These are phyloP conservation scores for Antedon mediterranea DNA, from an alignment of 53 echinoderm and acorn worm genomes.

Conservation along the genomic window DNA sequence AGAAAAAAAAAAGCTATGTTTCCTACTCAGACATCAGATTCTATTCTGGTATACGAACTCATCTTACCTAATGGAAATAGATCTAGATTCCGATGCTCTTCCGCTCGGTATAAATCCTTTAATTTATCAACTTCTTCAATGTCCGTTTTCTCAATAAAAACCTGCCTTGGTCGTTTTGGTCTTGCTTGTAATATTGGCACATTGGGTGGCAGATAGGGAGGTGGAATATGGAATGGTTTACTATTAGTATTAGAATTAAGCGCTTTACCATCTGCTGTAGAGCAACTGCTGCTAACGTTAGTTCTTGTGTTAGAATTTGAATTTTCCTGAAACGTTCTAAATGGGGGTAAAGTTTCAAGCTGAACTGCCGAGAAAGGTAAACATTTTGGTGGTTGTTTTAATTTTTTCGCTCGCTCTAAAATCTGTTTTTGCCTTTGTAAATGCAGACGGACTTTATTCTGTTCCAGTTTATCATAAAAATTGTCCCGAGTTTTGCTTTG, in stretches of 20 bases:
- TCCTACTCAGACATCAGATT: too few species aligned
- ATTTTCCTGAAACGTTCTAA: neutral
- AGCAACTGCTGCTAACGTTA: neutral
- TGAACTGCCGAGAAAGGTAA: neutral
- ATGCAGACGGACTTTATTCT: conserved; percentile 55
- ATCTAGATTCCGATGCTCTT: conserved; percentile 64
- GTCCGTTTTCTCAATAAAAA: conserved; percentile 56
- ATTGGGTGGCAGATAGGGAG: conserved; percentile 34
- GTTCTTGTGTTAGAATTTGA: neutral
- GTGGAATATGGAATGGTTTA: conserved; percentile 25
- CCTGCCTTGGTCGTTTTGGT: conserved; percentile 49
- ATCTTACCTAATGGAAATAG: conserved; percentile 82
- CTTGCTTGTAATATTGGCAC: conserved; percentile 41
- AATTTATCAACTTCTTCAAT: conserved; percentile 52
- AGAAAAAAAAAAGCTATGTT: too few species aligned
- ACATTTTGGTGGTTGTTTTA: neutral
- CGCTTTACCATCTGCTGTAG: neutral
- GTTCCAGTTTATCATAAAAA: conserved; percentile 54
- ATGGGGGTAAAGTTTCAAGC: neutral
- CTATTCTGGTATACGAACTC: too few species aligned
- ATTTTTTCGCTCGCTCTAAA: neutral
- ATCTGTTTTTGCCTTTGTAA: conserved; percentile 57
- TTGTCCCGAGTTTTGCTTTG: conserved; percentile 23
- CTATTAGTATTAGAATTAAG: neutral
- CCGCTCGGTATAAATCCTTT: conserved; percentile 43